A percentile compares a stretch with the other conserved stretches of the same genome.
These are phyloP conservation scores for Catocala fraxini DNA, from an alignment of 2,888 invertebrate species.

Conservation along the genomic window DNA sequence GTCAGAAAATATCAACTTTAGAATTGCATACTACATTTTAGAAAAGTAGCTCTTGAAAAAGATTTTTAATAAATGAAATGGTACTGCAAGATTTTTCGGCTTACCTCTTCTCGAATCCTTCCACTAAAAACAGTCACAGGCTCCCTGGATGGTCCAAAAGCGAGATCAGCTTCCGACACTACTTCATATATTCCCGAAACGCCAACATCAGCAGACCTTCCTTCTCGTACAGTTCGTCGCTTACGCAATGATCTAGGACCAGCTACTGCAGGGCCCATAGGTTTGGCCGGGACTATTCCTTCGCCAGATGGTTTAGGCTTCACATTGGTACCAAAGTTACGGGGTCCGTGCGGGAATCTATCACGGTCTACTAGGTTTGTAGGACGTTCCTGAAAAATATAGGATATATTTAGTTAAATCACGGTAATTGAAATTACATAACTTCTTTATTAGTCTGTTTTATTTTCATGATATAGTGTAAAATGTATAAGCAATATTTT, in stretches of 20 bases:
- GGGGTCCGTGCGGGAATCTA: slow-evolving; percentile 93
- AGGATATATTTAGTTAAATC: not conserved
- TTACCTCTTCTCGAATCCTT: slow-evolving; percentile 93
- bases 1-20: slow-evolving; percentile 12
- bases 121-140: slow-evolving; percentile 96
- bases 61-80: too few relatives aligned
- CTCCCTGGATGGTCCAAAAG: slow-evolving; percentile 95
- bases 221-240: slow-evolving; percentile 91
- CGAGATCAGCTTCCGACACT: slow-evolving; percentile 96
- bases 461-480: too few relatives aligned
- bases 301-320: slow-evolving; percentile 72
- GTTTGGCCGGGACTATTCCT: slow-evolving; percentile 82
- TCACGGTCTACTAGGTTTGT: slow-evolving; percentile 88
- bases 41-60: not conserved
- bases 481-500: too few relatives aligned
- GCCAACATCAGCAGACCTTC: slow-evolving; percentile 94
- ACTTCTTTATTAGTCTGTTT: too few relatives aligned
- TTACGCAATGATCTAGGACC: slow-evolving; percentile 87
- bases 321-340: slow-evolving; percentile 87
- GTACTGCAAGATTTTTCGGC: slow-evolving; percentile 1
- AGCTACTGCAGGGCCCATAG: slow-evolving; percentile 83
- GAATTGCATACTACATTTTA: not conserved
- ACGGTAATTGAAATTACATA: too few relatives aligned
- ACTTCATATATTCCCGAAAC: slow-evolving; percentile 96
- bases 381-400: slow-evolving; percentile 78